phyloP scores from a whole-genome alignment of 92 coral and sea anemone genomes.

The Epizoanthus scotinus region DNA sequence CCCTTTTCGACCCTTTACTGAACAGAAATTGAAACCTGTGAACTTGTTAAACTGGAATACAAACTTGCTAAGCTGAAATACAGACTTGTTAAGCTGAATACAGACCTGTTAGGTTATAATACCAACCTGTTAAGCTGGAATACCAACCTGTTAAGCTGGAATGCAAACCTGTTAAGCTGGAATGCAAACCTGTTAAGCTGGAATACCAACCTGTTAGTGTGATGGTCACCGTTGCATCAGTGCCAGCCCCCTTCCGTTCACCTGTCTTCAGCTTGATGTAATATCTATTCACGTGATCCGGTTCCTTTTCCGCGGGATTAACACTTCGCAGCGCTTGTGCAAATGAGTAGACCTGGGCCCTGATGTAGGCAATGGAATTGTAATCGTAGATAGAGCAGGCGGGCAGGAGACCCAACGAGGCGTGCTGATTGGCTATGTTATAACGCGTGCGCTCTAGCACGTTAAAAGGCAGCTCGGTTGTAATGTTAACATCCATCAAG shows the following conservation, averaged over 20 bases:
- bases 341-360: constrained; percentile 41
- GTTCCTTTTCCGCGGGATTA: constrained; percentile 11
- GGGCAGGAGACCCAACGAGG: constrained; percentile 53
- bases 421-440: constrained; percentile 43
- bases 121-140: no score
- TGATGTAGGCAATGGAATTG: constrained; percentile 50
- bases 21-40: no score
- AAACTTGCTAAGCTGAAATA: not conserved
- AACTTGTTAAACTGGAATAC: not conserved
- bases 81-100: not conserved
- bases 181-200: not conserved
- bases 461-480: constrained; percentile 52
- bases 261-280: constrained; percentile 66
- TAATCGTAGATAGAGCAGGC: constrained; percentile 65
- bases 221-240: constrained; percentile 67
- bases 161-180: not conserved
- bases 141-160: not conserved
- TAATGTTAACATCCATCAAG: constrained; percentile 60
- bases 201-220: constrained; percentile 51
- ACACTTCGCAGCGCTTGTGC: constrained; percentile 14
- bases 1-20: no score
- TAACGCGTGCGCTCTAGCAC: constrained; percentile 39
- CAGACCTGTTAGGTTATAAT: constrained; percentile 60
- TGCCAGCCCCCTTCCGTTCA: constrained; percentile 67
- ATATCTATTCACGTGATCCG: constrained; percentile 41